A percentile compares a stretch with the other conserved stretches of the same genome.
These are phyloP conservation scores for Eilema caniola DNA, from an alignment of 2,888 invertebrate genomes.

Conservation along the genomic window DNA sequence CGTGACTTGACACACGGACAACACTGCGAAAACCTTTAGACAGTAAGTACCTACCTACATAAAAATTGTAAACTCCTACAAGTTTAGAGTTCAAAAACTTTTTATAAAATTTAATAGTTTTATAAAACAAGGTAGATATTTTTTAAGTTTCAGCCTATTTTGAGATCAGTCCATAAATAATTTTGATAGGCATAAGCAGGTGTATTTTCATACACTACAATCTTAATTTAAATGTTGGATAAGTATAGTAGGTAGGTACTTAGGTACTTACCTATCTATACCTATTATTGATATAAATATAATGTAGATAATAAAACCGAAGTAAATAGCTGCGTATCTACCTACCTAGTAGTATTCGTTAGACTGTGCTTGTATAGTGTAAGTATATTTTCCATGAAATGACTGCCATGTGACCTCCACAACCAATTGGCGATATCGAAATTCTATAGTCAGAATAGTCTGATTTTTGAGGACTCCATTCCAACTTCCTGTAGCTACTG, in stretches of 20 bases:
- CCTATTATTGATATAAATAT: neutral
- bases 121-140: too few relatives aligned
- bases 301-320: neutral
- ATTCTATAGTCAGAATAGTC: too few relatives aligned
- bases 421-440: too few relatives aligned
- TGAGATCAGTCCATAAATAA: neutral
- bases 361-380: too few relatives aligned
- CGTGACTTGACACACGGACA: slow-evolving; percentile 46
- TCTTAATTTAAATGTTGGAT: neutral
- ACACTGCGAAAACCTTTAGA: slow-evolving; percentile 2
- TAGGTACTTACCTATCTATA: neutral
- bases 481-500: too few relatives aligned
- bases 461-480: too few relatives aligned
- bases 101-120: too few relatives aligned
- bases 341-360: too few relatives aligned
- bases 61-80: too few relatives aligned
- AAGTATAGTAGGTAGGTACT: neutral
- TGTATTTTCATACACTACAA: neutral
- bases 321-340: neutral
- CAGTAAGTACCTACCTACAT: neutral
- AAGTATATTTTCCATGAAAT: too few relatives aligned
- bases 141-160: neutral
- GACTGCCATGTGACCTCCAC: too few relatives aligned
- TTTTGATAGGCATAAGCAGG: neutral
- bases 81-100: neutral